A percentile compares a stretch with the other conserved stretches of the same genome.
phyloP scores from a whole-genome alignment of 2,797 vertebrate species.

The Anguilla marmorata region DNA sequence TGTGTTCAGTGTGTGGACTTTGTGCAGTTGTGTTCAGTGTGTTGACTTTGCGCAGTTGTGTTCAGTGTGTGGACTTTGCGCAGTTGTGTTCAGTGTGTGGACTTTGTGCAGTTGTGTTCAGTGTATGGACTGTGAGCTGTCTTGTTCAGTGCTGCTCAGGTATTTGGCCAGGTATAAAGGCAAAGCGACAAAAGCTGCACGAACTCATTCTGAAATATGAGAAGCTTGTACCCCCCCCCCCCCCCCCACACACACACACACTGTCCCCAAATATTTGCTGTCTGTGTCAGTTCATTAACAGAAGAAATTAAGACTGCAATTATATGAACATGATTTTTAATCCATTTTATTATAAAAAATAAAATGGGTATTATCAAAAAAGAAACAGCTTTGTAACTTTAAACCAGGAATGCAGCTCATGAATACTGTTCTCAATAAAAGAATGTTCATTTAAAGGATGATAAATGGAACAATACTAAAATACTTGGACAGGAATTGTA shows the following conservation, averaged over 20 bases:
- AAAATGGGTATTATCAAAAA: neutral
- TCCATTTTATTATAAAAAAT: neutral
- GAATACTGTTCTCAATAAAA: constrained; percentile 5
- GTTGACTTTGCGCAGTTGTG: neutral
- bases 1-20: neutral
- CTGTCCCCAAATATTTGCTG: neutral
- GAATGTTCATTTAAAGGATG: neutral
- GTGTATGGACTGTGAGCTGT: neutral
- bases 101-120: neutral
- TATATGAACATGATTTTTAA: constrained; percentile 5
- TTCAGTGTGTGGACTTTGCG: neutral
- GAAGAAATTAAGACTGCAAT: neutral
- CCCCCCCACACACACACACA: too few relatives aligned
- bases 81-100: neutral
- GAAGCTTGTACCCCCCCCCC: neutral
- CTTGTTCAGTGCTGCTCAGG: neutral
- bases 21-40: neutral
- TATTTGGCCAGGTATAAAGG: constrained; percentile 27
- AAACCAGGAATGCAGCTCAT: constrained; percentile 23
- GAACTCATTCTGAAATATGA: constrained; percentile 27
- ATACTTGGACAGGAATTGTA: neutral
- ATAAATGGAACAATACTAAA: constrained; percentile 1
- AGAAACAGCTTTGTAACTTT: constrained; percentile 1
- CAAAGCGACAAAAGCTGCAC: neutral
- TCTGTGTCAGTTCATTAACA: constrained; percentile 13